These are phyloP conservation scores for Eucera pruinosa DNA, from an alignment of 2,888 invertebrate genomes.

Conservation along the genomic window DNA sequence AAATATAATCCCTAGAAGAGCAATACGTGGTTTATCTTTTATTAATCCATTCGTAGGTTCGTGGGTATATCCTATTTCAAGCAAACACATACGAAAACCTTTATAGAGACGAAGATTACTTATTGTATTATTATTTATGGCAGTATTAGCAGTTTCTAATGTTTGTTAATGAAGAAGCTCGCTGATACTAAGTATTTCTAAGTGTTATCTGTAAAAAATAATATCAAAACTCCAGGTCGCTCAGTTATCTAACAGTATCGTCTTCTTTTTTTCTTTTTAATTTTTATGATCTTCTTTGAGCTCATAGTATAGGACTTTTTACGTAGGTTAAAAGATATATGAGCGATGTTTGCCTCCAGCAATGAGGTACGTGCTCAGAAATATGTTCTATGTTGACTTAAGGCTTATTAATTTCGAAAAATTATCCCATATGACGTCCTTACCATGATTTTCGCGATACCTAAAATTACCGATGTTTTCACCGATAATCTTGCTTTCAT, in stretches of 20 bases:
- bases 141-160: constrained; percentile 6
- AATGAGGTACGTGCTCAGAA: not conserved
- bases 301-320: not conserved
- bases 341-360: constrained; percentile 5
- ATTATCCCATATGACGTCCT: not conserved
- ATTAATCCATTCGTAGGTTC: constrained; percentile 3
- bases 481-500: no score
- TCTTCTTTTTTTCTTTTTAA: not conserved
- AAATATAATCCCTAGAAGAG: not conserved
- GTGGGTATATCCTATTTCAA: not conserved
- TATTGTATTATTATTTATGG: constrained; percentile 7
- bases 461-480: not conserved
- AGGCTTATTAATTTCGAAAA: constrained; percentile 17
- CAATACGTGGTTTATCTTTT: constrained; percentile 17
- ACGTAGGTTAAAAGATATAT: not conserved
- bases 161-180: not conserved
- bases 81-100: not conserved
- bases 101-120: not conserved
- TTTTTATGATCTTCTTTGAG: not conserved
- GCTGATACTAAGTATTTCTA: not conserved
- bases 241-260: not conserved
- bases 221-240: not conserved
- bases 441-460: not conserved
- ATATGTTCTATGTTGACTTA: constrained; percentile 4
- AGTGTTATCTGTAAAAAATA: constrained; percentile 8